phyloP scores from a whole-genome alignment of 1,140 invertebrate species.

The Galleria mellonella region DNA sequence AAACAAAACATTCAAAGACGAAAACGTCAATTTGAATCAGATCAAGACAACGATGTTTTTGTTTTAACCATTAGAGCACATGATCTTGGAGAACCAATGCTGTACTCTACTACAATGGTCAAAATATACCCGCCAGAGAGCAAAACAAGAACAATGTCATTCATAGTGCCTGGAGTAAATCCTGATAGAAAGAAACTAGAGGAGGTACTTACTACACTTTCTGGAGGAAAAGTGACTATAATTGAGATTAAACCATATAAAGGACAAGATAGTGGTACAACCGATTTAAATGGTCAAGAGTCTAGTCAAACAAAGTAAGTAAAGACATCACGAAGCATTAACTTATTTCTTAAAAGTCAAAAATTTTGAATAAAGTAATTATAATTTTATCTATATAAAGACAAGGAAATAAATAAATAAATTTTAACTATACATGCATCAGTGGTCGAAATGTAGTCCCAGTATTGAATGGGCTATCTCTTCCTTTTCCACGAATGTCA shows the following conservation, averaged over 20 bases:
- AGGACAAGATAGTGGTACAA: slow-evolving; percentile 63
- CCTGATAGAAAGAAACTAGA: slow-evolving; percentile 82
- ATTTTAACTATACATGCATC: too few relatives aligned
- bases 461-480: too few relatives aligned
- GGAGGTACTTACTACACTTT: slow-evolving; percentile 82
- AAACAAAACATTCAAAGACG: slow-evolving; percentile 63
- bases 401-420: too few relatives aligned
- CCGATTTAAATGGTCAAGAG: slow-evolving; percentile 58
- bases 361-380: too few relatives aligned
- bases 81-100: slow-evolving; percentile 86
- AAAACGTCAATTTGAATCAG: slow-evolving; percentile 58
- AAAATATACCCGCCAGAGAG: slow-evolving; percentile 81
- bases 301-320: slow-evolving; percentile 67
- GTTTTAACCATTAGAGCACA: slow-evolving; percentile 83
- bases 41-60: slow-evolving; percentile 75
- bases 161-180: slow-evolving; percentile 84
- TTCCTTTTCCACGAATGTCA: too few relatives aligned
- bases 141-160: slow-evolving; percentile 82
- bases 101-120: slow-evolving; percentile 79
- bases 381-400: not conserved
- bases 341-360: too few relatives aligned
- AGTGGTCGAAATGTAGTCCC: too few relatives aligned
- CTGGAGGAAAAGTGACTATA: slow-evolving; percentile 84
- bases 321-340: not conserved
- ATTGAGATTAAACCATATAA: slow-evolving; percentile 82